phyloP scores from a whole-genome alignment of 1,140 invertebrate genomes.

The Danaus plexippus region DNA sequence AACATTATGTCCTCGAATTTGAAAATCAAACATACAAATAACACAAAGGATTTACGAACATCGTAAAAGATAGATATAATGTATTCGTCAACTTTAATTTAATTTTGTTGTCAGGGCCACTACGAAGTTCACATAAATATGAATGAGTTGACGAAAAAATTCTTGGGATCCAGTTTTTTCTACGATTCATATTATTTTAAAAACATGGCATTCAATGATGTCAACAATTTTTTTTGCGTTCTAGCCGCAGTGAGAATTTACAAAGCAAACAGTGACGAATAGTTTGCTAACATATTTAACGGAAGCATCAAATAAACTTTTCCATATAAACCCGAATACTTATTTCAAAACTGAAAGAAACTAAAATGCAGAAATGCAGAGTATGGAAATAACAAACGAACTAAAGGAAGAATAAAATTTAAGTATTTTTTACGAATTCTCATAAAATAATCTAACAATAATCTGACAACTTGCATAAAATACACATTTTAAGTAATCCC shows the following conservation, averaged over 20 bases:
- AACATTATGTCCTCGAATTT: constrained; percentile 35
- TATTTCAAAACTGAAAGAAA: no score
- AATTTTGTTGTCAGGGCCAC: constrained; percentile 41
- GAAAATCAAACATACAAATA: constrained; percentile 3
- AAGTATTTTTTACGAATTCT: no score
- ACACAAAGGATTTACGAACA: constrained; percentile 5
- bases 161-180: constrained; percentile 48
- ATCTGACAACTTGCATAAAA: no score
- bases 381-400: no score
- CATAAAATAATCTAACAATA: no score
- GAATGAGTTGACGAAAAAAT: constrained; percentile 34
- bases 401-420: no score
- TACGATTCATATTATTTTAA: constrained; percentile 48
- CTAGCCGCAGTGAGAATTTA: constrained; percentile 20
- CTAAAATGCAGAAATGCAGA: no score
- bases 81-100: constrained; percentile 11
- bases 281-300: no score
- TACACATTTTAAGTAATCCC: no score
- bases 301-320: no score
- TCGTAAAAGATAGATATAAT: constrained; percentile 11
- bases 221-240: constrained; percentile 48
- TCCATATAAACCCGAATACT: no score
- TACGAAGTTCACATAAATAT: constrained; percentile 48
- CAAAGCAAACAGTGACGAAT: constrained; percentile 16
- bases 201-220: constrained; percentile 36